phyloP scores from a whole-genome alignment of 2,888 invertebrate genomes.

The Cryptocephalus primarius region DNA sequence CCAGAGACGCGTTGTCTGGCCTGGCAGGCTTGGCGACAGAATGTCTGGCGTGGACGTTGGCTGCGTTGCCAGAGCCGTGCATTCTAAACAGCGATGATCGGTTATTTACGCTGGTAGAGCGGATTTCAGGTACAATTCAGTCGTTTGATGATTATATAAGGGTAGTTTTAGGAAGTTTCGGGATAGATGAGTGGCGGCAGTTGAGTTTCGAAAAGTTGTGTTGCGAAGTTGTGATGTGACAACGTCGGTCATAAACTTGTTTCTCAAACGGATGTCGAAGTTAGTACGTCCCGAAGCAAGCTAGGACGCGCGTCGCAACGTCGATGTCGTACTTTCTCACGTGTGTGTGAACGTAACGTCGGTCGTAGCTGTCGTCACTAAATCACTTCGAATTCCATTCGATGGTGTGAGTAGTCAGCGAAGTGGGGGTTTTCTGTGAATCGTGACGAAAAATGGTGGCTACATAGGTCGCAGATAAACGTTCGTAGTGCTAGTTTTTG shows the following conservation, averaged over 20 bases:
- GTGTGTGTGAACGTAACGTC: slow-evolving; percentile 7
- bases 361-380: slow-evolving; percentile 12
- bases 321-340: slow-evolving; percentile 10
- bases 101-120: not conserved
- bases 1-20: slow-evolving; percentile 70
- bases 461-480: slow-evolving; percentile 44
- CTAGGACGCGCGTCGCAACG: slow-evolving; percentile 36
- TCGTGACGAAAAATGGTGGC: slow-evolving; percentile 42
- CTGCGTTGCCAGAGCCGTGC: slow-evolving; percentile 53
- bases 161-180: not conserved
- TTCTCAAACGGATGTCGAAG: slow-evolving; percentile 63
- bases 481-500: slow-evolving; percentile 28
- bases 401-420: slow-evolving; percentile 52
- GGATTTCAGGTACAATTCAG: too few relatives aligned
- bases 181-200: not conserved
- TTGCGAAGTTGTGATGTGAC: slow-evolving; percentile 32
- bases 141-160: too few relatives aligned
- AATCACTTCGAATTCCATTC: slow-evolving; percentile 42
- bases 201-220: not conserved
- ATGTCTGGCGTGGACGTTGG: slow-evolving; percentile 76
- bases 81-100: slow-evolving; percentile 26
- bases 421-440: slow-evolving; percentile 37
- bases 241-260: slow-evolving; percentile 56
- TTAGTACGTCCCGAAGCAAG: slow-evolving; percentile 30
- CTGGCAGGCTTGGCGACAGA: slow-evolving; percentile 82